Conservation (phyloP, 1,140 invertebrate species). For the Cylas formicarius region DNA sequence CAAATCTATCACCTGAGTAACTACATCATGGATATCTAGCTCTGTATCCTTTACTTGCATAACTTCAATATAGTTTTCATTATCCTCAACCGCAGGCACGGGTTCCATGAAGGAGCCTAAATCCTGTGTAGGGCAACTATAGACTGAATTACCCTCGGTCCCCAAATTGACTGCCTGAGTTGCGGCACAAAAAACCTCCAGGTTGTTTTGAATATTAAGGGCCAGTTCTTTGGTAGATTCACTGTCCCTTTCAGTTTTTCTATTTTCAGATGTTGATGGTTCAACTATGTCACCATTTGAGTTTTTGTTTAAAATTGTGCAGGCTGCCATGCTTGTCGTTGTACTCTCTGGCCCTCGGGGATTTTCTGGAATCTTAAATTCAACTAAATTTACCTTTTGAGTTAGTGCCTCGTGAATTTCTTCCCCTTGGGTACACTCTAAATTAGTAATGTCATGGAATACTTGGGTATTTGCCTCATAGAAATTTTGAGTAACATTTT, state of each 20-base stretch:
- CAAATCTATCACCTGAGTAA: slow-evolving; percentile 5
- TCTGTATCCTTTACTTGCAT: no score
- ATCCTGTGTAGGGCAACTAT: no score
- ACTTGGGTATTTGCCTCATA: slow-evolving; percentile 23
- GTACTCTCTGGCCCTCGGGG: not conserved
- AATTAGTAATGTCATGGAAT: slow-evolving; percentile 6
- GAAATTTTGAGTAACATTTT: slow-evolving; percentile 22
- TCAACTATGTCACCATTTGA: not conserved
- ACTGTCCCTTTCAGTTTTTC: not conserved
- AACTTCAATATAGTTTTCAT: no score
- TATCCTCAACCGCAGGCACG: no score
- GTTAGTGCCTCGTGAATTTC: slow-evolving; percentile 16
- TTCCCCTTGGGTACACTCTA: slow-evolving; percentile 14
- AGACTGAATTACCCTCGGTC: no score
- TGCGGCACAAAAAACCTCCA: no score
- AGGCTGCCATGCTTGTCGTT: not conserved
- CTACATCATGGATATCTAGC: slow-evolving; percentile 7
- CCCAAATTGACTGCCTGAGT: no score
- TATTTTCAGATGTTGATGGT: not conserved
- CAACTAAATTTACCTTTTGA: slow-evolving; percentile 1
- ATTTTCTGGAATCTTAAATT: slow-evolving; percentile 5
- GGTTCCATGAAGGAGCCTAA: no score
- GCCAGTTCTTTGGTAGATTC: no score
- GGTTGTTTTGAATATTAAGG: no score
- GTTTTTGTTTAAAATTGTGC: slow-evolving; percentile 1